Evolutionary conservation across 2,113 vertebrate species (phyloP).

Genomic region (Catharus minimus): DNA sequence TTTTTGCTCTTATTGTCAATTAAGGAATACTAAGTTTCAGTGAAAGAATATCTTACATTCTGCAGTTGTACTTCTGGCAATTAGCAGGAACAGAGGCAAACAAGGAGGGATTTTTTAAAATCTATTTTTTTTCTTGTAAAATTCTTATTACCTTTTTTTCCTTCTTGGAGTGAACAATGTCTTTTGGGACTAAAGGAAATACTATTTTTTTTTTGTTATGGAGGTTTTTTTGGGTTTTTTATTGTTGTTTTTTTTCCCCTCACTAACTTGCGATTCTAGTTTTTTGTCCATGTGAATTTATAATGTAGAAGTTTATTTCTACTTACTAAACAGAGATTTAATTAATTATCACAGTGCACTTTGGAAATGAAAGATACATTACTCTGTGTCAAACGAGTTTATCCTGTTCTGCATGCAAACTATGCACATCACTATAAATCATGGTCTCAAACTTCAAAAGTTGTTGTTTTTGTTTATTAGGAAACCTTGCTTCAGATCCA

Average conservation of each 20-base stretch:
- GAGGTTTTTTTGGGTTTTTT: fast-evolving
- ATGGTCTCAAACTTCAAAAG: slow-evolving; percentile 8
- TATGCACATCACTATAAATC: background rate
- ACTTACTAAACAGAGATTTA: background rate
- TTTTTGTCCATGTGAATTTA: background rate
- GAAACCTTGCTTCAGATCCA: slow-evolving; percentile 47
- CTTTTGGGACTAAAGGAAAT: background rate
- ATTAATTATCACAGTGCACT: slow-evolving; percentile 3
- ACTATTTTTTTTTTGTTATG: fast-evolving
- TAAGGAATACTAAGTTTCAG: background rate
- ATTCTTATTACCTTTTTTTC: background rate
- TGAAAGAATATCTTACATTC: background rate
- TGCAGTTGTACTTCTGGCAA: background rate
- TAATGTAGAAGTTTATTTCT: background rate
- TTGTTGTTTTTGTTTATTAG: slow-evolving; percentile 52
- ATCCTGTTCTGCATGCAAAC: background rate
- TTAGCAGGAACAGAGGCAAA: background rate
- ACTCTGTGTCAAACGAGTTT: slow-evolving; percentile 5
- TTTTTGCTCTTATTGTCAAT: background rate
- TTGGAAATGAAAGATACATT: slow-evolving; percentile 34
- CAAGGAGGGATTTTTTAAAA: background rate
- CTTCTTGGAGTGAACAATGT: background rate
- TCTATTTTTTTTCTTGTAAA: background rate
- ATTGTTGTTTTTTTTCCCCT: background rate
- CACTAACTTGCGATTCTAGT: background rate